A percentile compares a stretch with the other conserved stretches of the same genome.
These are phyloP conservation scores for Ifrita kowaldi DNA, from an alignment of 2,113 vertebrate genomes.

Conservation along the genomic window DNA sequence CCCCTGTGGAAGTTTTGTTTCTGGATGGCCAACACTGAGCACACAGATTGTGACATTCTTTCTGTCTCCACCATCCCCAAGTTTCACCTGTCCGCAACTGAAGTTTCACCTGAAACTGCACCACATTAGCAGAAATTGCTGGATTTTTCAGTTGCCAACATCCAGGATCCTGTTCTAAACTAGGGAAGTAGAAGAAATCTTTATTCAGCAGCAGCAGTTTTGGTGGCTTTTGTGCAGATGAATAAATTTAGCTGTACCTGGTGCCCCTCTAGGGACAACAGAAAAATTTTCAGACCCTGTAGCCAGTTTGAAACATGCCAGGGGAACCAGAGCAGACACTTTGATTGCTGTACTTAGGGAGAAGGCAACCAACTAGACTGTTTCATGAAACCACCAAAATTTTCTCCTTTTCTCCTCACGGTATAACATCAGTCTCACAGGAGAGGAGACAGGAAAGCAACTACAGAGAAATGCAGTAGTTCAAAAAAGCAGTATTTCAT, in stretches of 20 bases:
- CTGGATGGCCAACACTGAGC: background rate
- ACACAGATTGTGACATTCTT: background rate
- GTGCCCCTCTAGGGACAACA: background rate
- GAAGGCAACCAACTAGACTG: background rate
- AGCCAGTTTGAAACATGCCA: background rate
- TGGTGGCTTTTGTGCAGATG: background rate
- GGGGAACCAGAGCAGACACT: background rate
- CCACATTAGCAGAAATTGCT: background rate
- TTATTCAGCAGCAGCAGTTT: background rate
- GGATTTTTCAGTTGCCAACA: background rate
- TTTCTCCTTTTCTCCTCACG: background rate
- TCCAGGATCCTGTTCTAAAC: background rate
- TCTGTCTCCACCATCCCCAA: background rate
- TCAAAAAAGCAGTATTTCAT: background rate
- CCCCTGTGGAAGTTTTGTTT: background rate
- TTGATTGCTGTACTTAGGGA: background rate
- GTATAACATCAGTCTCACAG: background rate
- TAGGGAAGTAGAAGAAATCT: background rate
- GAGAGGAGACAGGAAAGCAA: background rate
- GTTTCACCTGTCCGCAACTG: too few relatives aligned
- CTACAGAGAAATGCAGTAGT: background rate
- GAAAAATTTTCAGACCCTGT: background rate
- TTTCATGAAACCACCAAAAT: background rate
- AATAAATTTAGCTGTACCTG: background rate
- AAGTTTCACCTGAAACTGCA: too few relatives aligned